phyloP scores from a whole-genome alignment of 2,113 vertebrate species.

The Carassius carassius region DNA sequence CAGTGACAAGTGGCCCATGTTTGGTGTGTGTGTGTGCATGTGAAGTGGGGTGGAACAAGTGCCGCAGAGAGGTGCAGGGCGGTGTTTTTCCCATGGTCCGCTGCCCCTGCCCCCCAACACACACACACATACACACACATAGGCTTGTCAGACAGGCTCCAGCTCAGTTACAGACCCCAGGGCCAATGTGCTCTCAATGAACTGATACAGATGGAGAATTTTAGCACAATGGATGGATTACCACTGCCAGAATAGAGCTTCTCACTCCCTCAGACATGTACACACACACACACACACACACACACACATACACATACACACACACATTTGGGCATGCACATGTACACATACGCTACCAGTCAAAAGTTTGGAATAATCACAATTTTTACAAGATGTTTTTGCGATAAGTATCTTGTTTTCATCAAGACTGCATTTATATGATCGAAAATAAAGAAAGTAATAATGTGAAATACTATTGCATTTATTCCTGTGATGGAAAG shows the following conservation, averaged over 20 bases:
- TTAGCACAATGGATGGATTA: slow-evolving; percentile 81
- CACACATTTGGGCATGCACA: slow-evolving; percentile 6
- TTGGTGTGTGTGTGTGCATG: slow-evolving; percentile 41
- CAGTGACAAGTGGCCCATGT: slow-evolving; percentile 80
- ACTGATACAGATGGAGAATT: slow-evolving; percentile 83
- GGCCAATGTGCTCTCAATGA: slow-evolving; percentile 79
- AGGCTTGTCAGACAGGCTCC: slow-evolving; percentile 71
- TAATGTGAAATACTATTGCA: background rate
- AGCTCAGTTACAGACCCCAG: slow-evolving; percentile 83
- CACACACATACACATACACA: slow-evolving; percentile 41
- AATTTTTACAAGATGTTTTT: background rate
- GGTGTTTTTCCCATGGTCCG: slow-evolving; percentile 81
- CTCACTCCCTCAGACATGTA: slow-evolving; percentile 43
- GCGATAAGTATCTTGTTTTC: background rate
- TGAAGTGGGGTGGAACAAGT: slow-evolving; percentile 79
- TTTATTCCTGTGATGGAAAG: background rate
- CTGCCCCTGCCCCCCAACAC: slow-evolving; percentile 63
- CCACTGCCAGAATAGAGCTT: slow-evolving; percentile 71
- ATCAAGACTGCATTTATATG: background rate
- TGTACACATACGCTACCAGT: background rate
- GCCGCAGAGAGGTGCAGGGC: slow-evolving; percentile 68
- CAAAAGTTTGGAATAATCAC: background rate
- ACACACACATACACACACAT: slow-evolving; percentile 54
- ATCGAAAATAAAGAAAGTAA: background rate
- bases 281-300: slow-evolving; percentile 37